Percentiles rank a stretch among this genome's conserved stretches.
phyloP scores from a whole-genome alignment of 1,140 invertebrate species.

The Bombus huntii region DNA sequence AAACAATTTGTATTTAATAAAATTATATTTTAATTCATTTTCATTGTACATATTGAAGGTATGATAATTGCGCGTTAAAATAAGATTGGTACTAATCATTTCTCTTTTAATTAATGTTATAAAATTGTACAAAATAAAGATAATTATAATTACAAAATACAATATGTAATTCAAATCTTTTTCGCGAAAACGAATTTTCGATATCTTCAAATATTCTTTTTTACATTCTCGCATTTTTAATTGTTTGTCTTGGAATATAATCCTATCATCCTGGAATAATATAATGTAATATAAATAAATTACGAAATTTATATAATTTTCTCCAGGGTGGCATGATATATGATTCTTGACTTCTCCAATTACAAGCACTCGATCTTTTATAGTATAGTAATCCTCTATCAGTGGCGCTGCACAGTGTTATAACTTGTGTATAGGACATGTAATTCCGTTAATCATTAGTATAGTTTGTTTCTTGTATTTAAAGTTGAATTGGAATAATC shows the following conservation, averaged over 20 bases:
- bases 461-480: slow-evolving; percentile 18
- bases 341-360: background rate
- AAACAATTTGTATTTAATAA: background rate
- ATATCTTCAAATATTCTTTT: background rate
- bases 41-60: background rate
- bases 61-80: slow-evolving; percentile 12
- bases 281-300: background rate
- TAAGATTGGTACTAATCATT: slow-evolving; percentile 27
- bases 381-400: background rate
- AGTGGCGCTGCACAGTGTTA: slow-evolving; percentile 12
- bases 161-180: background rate
- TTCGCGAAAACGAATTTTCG: background rate
- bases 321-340: background rate
- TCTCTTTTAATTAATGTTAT: slow-evolving; percentile 12
- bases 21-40: background rate
- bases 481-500: slow-evolving; percentile 28
- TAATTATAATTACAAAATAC: background rate
- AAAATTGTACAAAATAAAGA: slow-evolving; percentile 22
- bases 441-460: background rate
- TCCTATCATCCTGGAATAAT: background rate
- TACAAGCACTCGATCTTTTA: background rate
- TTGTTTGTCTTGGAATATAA: background rate
- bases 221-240: background rate
- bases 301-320: background rate
- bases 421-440: background rate